Base-by-base conservation (phyloP, 2,888 invertebrate genomes). In the Conomelus anceps region DNA sequence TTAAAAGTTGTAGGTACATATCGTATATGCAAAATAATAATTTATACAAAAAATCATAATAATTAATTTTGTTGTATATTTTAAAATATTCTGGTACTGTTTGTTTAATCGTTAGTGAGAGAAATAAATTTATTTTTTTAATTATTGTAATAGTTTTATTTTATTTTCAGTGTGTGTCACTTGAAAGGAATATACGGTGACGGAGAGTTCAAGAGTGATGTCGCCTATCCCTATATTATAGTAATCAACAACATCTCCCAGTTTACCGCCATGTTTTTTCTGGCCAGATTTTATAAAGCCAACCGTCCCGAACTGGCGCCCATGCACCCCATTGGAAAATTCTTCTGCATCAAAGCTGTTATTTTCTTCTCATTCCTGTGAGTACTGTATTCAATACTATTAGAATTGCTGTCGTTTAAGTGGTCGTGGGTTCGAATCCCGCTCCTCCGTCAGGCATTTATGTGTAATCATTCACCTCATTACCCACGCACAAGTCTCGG, bases 311-410 rank as follows among this genome's bases (percentile, higher is more conserved):
- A 98, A 93, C 94, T 99, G 87, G 95, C 96, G 92, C 98, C 98
- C 6, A 98, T 99, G 97, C 97, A 96, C 92, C 99, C 99, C 0
- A 95, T 99, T 91, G 97, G 98, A 87, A 99, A 99, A 94, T 99
- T 99, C 94, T 94, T 99, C 89, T 99, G 99, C 93, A 98, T 99
- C 92, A 99, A 99, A 94, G 98, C 98, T 91, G 98, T 99, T 89
- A 98, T 99, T 23, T 99, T 99, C 94, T 98, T 99, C 93, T 99
- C 99, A 87, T 99, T 99, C 94, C 99, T 99, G 99, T 99, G 95
- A 97, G 98, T 96, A 88, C 17, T 22, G 88, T 89, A 90, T 23
- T 89, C 85, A 22, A 34, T 89, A 9, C 3, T 22, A 23, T 3
- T 41, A 1, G 20, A 88, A 29, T 17, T 63, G 20, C 86, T 41